A percentile compares a stretch with the other conserved stretches of the same genome.
These are phyloP conservation scores for Oncorhynchus tshawytscha DNA, from an alignment of 2,113 vertebrate species.

Conservation along the genomic window DNA sequence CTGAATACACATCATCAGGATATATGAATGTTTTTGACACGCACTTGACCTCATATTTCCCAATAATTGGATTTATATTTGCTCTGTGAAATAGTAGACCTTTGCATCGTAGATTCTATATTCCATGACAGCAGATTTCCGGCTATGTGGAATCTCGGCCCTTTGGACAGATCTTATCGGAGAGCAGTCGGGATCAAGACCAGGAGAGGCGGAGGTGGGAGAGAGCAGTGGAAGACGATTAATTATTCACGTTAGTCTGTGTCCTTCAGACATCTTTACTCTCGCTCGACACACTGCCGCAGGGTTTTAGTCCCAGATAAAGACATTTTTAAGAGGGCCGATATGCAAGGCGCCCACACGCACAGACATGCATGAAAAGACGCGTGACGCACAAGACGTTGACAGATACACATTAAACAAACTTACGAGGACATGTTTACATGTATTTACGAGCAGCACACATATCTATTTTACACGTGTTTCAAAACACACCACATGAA, in stretches of 20 bases:
- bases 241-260: conserved; percentile 66
- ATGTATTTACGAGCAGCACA: neutral
- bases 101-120: neutral
- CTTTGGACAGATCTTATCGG: conserved; percentile 58
- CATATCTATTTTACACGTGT: too few relatives aligned
- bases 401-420: neutral
- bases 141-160: conserved; percentile 22
- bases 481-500: too few relatives aligned
- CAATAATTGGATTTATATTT: conserved; percentile 67
- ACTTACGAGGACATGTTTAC: neutral
- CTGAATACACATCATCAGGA: conserved; percentile 40
- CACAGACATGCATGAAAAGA: neutral
- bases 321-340: conserved; percentile 50
- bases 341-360: conserved; percentile 36
- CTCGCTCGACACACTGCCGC: conserved; percentile 30
- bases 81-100: conserved; percentile 25
- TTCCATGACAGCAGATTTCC: conserved; percentile 20
- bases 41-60: conserved; percentile 47
- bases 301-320: conserved; percentile 46
- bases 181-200: conserved; percentile 36
- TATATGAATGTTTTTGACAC: conserved; percentile 32
- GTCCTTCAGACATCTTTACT: conserved; percentile 65
- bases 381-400: neutral
- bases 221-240: conserved; percentile 55
- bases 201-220: conserved; percentile 38